phyloP scores from a whole-genome alignment of 2,888 invertebrate species.

The Drosophila meridiana region DNA sequence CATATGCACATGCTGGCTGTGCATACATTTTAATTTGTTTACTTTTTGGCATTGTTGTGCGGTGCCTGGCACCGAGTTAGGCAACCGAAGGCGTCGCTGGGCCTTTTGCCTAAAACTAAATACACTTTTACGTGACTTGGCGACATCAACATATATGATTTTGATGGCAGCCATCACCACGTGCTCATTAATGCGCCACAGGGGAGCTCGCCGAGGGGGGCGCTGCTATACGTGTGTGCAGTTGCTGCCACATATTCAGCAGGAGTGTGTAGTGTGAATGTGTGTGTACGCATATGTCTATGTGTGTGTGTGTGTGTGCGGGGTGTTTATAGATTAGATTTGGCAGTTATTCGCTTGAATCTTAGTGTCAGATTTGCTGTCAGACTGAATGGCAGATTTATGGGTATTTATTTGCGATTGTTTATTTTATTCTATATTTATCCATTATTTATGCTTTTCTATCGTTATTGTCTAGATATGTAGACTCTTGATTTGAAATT shows the following conservation, averaged over 20 bases:
- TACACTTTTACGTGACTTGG: constrained; percentile 76
- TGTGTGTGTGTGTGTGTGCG: constrained; percentile 1
- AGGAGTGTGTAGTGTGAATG: neutral
- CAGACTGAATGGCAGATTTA: neutral
- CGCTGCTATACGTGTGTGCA: constrained; percentile 22
- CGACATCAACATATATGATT: constrained; percentile 72
- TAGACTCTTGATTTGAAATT: neutral
- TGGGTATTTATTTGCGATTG: neutral
- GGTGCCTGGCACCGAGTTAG: constrained; percentile 50
- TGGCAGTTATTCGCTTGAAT: constrained; percentile 13
- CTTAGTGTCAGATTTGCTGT: constrained; percentile 16
- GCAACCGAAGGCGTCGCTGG: constrained; percentile 33
- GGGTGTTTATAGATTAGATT: constrained; percentile 22
- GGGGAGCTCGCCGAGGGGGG: constrained; percentile 9
- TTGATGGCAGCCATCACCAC: constrained; percentile 56
- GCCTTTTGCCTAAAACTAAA: constrained; percentile 61
- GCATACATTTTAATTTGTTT: constrained; percentile 78
- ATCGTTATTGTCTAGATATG: neutral
- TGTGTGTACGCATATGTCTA: neutral
- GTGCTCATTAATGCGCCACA: constrained; percentile 54
- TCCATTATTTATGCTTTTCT: neutral
- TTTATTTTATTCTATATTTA: neutral
- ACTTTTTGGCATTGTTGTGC: constrained; percentile 71
- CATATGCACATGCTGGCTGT: constrained; percentile 44
- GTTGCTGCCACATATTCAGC: constrained; percentile 9